These are phyloP conservation scores for Lepus townsendii DNA, from an alignment of 2,797 vertebrate genomes.

Conservation along the genomic window DNA sequence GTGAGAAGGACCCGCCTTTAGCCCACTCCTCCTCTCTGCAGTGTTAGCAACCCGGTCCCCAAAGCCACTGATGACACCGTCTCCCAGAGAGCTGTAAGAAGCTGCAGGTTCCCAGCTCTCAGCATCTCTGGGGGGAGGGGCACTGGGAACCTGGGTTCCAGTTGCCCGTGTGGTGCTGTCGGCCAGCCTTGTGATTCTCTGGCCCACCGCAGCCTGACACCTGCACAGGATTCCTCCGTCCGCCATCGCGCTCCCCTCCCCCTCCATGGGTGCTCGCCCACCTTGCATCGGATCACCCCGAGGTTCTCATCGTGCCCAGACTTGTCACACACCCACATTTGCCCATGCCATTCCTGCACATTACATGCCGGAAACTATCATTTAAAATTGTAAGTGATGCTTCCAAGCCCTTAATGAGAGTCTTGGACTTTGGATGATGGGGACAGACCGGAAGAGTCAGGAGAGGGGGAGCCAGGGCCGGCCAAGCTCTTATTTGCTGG, in stretches of 20 bases:
- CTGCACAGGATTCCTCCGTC: background rate
- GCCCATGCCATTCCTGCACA: background rate
- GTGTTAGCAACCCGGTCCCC: background rate
- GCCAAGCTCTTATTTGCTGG: background rate
- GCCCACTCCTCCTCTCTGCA: background rate
- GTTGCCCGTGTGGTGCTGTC: background rate
- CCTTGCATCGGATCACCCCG: background rate
- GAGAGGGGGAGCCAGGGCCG: background rate
- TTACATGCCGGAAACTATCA: background rate
- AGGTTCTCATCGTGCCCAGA: background rate
- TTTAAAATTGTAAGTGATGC: background rate
- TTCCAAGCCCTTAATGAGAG: background rate
- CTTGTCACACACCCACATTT: background rate
- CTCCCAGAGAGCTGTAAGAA: background rate
- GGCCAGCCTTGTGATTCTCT: background rate
- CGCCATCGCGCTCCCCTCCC: no score
- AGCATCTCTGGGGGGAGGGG: background rate
- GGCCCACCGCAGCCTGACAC: background rate
- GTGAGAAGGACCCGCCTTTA: no score
- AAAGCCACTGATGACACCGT: background rate
- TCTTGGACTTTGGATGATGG: background rate
- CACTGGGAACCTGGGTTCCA: background rate
- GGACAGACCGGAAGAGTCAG: background rate
- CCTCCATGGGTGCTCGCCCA: background rate
- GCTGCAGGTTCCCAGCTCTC: no score